These are phyloP conservation scores for Asobara japonica DNA, from an alignment of 1,140 invertebrate species.

Conservation along the genomic window DNA sequence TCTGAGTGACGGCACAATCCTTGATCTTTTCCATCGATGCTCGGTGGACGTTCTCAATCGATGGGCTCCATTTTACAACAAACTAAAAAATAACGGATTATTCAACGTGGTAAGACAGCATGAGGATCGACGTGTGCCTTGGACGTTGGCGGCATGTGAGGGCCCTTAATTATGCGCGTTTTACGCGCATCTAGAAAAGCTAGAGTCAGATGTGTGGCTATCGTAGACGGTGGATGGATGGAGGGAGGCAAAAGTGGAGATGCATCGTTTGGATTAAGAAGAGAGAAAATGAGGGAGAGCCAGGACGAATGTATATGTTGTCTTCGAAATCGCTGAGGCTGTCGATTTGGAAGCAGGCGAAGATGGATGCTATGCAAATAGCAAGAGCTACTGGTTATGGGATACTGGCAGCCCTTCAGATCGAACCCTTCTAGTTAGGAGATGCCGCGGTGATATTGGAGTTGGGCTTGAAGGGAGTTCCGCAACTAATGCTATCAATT, in stretches of 20 bases:
- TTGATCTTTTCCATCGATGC: slow-evolving; percentile 53
- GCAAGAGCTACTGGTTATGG: slow-evolving; percentile 24
- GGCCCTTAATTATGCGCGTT: slow-evolving; percentile 61
- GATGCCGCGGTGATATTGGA: slow-evolving; percentile 58
- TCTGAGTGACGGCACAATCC: slow-evolving; percentile 62
- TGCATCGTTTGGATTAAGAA: not conserved
- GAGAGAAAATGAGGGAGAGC: not conserved
- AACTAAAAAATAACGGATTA: too few species aligned
- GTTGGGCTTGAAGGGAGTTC: too few species aligned
- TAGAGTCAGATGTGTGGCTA: slow-evolving; percentile 12
- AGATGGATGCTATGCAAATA: slow-evolving; percentile 31
- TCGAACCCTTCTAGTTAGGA: slow-evolving; percentile 59
- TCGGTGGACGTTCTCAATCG: slow-evolving; percentile 24
- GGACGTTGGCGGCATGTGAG: slow-evolving; percentile 28
- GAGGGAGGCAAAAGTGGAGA: not conserved
- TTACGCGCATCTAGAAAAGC: slow-evolving; percentile 42
- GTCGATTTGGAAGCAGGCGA: not conserved
- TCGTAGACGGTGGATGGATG: not conserved
- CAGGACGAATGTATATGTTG: slow-evolving; percentile 19
- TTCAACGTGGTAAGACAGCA: not conserved
- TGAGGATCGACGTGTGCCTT: slow-evolving; percentile 35
- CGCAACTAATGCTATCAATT: too few species aligned
- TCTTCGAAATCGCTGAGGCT: not conserved
- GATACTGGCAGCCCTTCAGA: slow-evolving; percentile 39
- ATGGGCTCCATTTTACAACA: not conserved